These are phyloP conservation scores for Phorcus lineatus DNA, from an alignment of 2,888 invertebrate genomes.

Conservation along the genomic window DNA sequence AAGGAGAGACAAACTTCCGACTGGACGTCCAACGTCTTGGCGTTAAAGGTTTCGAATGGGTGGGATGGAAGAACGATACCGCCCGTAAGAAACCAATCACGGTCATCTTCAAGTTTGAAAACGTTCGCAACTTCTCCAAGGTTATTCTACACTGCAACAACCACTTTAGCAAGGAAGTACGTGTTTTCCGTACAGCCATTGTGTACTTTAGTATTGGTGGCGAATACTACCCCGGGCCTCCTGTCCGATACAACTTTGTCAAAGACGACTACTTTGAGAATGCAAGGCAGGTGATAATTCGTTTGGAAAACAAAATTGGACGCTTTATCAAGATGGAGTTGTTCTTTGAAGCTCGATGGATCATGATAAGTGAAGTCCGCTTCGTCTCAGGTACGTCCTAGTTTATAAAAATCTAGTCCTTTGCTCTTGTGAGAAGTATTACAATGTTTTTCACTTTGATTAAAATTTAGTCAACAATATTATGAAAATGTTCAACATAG, in stretches of 20 bases:
- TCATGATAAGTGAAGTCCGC: slow-evolving; percentile 91
- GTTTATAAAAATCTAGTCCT: too few relatives aligned
- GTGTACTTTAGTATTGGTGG: slow-evolving; percentile 87
- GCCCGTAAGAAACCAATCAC: slow-evolving; percentile 82
- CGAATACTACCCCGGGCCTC: slow-evolving; percentile 85
- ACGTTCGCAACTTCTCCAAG: slow-evolving; percentile 88
- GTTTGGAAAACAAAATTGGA: slow-evolving; percentile 87
- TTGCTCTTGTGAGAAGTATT: too few relatives aligned
- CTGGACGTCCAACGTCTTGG: slow-evolving; percentile 80
- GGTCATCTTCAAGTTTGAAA: slow-evolving; percentile 90
- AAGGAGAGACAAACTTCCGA: slow-evolving; percentile 86
- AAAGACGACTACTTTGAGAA: slow-evolving; percentile 88
- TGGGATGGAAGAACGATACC: slow-evolving; percentile 86
- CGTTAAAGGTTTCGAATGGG: slow-evolving; percentile 87
- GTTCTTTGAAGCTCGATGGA: slow-evolving; percentile 88
- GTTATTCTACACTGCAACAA: slow-evolving; percentile 87
- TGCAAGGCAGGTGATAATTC: slow-evolving; percentile 88
- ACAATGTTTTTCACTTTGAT: too few relatives aligned
- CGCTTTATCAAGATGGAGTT: slow-evolving; percentile 86
- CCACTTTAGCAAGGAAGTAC: slow-evolving; percentile 88
- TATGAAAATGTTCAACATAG: too few relatives aligned
- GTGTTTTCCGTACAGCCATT: slow-evolving; percentile 88
- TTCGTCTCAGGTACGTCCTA: slow-evolving; percentile 85
- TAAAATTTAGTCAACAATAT: too few relatives aligned
- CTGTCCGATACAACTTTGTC: slow-evolving; percentile 81